These are phyloP conservation scores for Myiagra hebetior DNA, from an alignment of 2,113 vertebrate genomes.

Conservation along the genomic window DNA sequence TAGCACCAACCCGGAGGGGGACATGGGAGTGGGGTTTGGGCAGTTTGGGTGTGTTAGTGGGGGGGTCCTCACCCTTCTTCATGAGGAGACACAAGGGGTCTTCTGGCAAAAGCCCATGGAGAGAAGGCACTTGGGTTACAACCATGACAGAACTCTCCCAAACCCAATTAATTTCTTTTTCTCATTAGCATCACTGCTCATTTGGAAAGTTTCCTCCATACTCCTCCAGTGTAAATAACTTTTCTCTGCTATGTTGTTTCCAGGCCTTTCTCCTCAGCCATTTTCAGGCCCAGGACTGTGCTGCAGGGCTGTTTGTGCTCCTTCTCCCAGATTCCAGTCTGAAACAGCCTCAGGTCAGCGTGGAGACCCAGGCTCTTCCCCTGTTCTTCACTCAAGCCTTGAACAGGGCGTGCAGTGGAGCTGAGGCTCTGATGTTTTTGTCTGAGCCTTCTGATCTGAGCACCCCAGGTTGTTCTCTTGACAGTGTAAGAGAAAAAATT, in stretches of 20 bases:
- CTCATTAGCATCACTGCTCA: neutral
- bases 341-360: neutral
- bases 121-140: neutral
- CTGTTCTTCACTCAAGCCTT: neutral
- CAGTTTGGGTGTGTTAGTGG: neutral
- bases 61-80: neutral
- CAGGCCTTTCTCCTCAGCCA: neutral
- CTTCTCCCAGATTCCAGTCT: neutral
- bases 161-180: neutral
- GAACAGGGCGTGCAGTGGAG: neutral
- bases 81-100: neutral
- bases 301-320: neutral
- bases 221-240: neutral
- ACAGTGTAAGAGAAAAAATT: neutral
- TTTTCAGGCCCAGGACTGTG: neutral
- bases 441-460: neutral
- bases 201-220: neutral
- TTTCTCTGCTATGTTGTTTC: neutral
- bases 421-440: neutral
- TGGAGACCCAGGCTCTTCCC: neutral
- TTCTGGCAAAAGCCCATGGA: neutral
- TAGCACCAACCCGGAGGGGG: no score
- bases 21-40: neutral
- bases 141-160: neutral
- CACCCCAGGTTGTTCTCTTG: neutral